Evolutionary conservation across 2,888 invertebrate species (phyloP).

Genomic region (Noctua comes): DNA sequence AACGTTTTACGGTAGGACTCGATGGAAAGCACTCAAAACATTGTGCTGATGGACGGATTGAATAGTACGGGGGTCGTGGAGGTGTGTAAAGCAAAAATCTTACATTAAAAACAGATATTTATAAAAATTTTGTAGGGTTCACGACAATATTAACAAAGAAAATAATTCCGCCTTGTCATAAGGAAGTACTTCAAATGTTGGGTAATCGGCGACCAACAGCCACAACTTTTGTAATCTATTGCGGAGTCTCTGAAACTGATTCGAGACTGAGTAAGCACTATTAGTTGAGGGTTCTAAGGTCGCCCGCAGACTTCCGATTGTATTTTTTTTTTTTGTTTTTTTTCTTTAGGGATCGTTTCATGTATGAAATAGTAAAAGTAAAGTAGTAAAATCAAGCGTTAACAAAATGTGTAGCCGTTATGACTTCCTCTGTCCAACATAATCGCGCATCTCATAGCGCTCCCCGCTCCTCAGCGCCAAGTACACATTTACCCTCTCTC

Average conservation of each 20-base stretch:
- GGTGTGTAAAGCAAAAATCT: no score
- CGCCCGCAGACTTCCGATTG: not conserved
- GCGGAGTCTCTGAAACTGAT: conserved; percentile 24
- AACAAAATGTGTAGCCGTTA: not conserved
- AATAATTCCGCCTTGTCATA: not conserved
- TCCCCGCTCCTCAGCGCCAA: no score
- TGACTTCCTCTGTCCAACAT: not conserved
- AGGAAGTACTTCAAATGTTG: conserved; percentile 8
- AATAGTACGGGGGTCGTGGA: no score
- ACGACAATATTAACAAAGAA: not conserved
- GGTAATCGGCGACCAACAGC: conserved; percentile 8
- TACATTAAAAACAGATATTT: no score
- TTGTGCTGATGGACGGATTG: no score
- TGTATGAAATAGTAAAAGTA: no score
- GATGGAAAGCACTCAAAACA: no score
- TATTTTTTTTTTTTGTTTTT: not conserved
- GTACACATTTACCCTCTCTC: no score
- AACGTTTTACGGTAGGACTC: no score
- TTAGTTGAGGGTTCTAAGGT: conserved; percentile 2
- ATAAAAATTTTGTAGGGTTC: no score
- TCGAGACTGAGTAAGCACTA: conserved; percentile 38
- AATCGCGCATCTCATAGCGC: no score
- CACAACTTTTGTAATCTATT: conserved; percentile 38
- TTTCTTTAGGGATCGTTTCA: not conserved
- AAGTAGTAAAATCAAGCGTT: not conserved